Evolutionary conservation across 1,140 invertebrate genomes (phyloP), one percentile per base, ranked within the genome.

Genomic region (Tenebrio molitor): DNA sequence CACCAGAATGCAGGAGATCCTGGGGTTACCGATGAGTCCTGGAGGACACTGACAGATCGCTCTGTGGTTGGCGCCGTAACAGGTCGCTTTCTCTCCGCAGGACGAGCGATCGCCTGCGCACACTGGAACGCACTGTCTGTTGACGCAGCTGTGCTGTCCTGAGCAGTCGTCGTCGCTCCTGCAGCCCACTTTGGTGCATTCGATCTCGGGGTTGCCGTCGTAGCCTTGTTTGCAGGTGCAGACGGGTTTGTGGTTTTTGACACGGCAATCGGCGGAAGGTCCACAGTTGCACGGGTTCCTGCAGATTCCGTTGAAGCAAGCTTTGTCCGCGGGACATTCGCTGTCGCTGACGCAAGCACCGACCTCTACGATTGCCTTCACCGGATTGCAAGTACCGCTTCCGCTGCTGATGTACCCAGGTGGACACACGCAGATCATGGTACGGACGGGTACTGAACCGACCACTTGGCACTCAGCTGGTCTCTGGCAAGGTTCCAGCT

Each of bases 341-440:
- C 87, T 87, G 79, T 96, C 93, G 0, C 86, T 85, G 21, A 88
- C 88, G 81, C 95, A 96, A 23, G 89, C 91, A 42, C 88, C 88
- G 14, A 90, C 87, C 19, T 87, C 85, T 2, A 85, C 82, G 1
- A 93, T 84, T 0, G 91, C 87, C 29, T 86, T 88, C 0, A 89
- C 89, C 0, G 92, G 87, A 69, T 90, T 88, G 79, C 93, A 94
- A 36, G 89, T 89, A 50, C 92, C 94, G 76, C 90, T 94, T 64
- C 93, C 92, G 75, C 89, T 91, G 81, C 92, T 94, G 0, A 95
- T 89, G 76, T 95, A 96, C n/a, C 94, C 93, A 69, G 90, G 90
- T 14, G 94, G 94, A 79, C 95, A 97, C 0, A 92, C 88, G 77
- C 95, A 97, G 7, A 94, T 87, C 93, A 97, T 95, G 0, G 94